Percentiles rank a stretch among this genome's conserved stretches.
These are phyloP conservation scores for Hyles euphorbiae DNA, from an alignment of 1,140 invertebrate genomes.

Conservation along the genomic window DNA sequence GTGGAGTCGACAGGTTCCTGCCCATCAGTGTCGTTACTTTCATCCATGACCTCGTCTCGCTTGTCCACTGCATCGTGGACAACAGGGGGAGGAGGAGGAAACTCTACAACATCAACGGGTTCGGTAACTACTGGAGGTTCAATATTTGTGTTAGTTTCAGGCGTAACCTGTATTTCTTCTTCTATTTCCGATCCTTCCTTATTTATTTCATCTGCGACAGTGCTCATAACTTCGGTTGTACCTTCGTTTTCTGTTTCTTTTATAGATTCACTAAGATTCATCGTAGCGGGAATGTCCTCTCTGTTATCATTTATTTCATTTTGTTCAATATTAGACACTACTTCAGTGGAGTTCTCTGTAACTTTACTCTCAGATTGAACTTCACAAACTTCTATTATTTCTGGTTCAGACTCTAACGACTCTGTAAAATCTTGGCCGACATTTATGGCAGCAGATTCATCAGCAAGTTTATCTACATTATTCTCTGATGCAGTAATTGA, in stretches of 20 bases:
- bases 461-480: too few species aligned
- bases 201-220: constrained; percentile 2
- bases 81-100: constrained; percentile 16
- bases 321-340: not conserved
- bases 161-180: constrained; percentile 5
- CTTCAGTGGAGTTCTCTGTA: not conserved
- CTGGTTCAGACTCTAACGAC: not conserved
- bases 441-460: too few species aligned
- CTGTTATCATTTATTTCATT: too few species aligned
- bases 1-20: too few species aligned
- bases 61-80: constrained; percentile 2
- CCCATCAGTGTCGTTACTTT: too few species aligned
- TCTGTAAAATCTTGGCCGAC: too few species aligned
- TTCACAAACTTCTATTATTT: not conserved
- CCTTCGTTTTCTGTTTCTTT: too few species aligned
- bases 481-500: too few species aligned
- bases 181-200: constrained; percentile 5
- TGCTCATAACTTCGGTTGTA: too few species aligned
- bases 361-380: too few species aligned
- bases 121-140: not conserved
- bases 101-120: not conserved
- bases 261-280: too few species aligned
- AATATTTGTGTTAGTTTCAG: not conserved
- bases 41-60: not conserved
- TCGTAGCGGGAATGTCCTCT: too few species aligned